Evolutionary conservation across 92 coral and sea anemone species (phyloP), one percentile per base, ranked within the genome.

Genomic region (Pocillopora meandrina): DNA sequence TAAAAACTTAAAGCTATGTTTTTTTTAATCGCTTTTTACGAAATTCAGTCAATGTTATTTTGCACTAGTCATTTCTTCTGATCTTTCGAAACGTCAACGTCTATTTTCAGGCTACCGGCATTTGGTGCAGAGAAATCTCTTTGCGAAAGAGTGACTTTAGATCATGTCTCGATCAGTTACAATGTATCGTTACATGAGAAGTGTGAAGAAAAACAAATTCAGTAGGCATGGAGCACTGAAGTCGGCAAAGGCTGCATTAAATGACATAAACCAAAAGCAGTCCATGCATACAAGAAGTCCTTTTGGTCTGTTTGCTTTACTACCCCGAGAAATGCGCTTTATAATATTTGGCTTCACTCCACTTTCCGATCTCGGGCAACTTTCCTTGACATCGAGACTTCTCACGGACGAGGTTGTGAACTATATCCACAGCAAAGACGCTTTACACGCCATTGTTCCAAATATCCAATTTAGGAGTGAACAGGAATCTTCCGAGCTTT

Each of bases 261-360:
- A 33, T 15, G 75, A 64, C 35, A 67, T 76, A 76, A 70, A 56
- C 49, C 83, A 68, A 31, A 84, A 13, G 81, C 57, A 36, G 56
- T 61, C 89, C 34, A 12, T 61, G 31, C 62, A 67, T 59, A 70
- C 49, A 42, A 52, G 66, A 42, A 83, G 82, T 64, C 82, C 93
- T 11, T 87, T 92, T 69, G 99, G 99, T 57, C 71, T 80, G 67
- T 91, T 97, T 76, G 86, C 89, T 31, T 21, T 64, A 35, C 78
- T 97, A 10, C 98, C 99, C 18, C 89, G 91, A 83, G 99, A 97
- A 77, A 88, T 97, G 90, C 85, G 92, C 31, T 91, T 87, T 81
- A 83, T 87, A 17, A 81, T 97, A 19, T 97, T 93, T 82, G 78
- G 90, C 12, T 77, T 82, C 63, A 80, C 92, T 35, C 94, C 91